Percentiles rank a stretch among this genome's conserved stretches.
Evolutionary conservation across 2,797 vertebrate species (phyloP).

Genomic region (Neomorphus geoffroyi): DNA sequence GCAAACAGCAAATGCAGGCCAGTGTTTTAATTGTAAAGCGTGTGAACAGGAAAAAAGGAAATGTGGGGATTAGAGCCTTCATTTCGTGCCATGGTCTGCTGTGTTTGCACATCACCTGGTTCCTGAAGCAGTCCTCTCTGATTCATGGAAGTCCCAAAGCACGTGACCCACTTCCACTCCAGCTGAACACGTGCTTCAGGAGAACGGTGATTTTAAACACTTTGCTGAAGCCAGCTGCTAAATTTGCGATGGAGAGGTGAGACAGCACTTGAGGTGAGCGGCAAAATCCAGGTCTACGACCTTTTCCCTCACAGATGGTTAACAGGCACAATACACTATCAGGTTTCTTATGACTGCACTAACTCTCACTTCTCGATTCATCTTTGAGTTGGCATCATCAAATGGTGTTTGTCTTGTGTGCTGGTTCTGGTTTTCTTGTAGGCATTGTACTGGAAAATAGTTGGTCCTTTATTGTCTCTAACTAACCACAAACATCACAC

Average conservation of each 20-base stretch:
- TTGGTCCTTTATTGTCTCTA: constrained; percentile 54
- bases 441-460: constrained; percentile 27
- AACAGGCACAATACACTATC: neutral
- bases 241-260: neutral
- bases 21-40: neutral
- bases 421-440: constrained; percentile 20
- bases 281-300: neutral
- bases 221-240: neutral
- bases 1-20: neutral
- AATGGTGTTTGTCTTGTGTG: neutral
- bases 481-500: constrained; percentile 42
- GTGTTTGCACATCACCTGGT: neutral
- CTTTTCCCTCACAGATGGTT: neutral
- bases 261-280: neutral
- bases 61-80: neutral
- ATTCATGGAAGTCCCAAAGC: neutral
- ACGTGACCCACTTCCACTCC: neutral
- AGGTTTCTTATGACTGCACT: neutral
- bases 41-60: neutral
- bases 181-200: neutral
- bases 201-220: neutral
- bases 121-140: neutral
- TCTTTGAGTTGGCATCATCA: neutral
- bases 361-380: neutral
- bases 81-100: neutral